Evolutionary conservation across 2,113 vertebrate species (phyloP).

Genomic region (Otis tarda): DNA sequence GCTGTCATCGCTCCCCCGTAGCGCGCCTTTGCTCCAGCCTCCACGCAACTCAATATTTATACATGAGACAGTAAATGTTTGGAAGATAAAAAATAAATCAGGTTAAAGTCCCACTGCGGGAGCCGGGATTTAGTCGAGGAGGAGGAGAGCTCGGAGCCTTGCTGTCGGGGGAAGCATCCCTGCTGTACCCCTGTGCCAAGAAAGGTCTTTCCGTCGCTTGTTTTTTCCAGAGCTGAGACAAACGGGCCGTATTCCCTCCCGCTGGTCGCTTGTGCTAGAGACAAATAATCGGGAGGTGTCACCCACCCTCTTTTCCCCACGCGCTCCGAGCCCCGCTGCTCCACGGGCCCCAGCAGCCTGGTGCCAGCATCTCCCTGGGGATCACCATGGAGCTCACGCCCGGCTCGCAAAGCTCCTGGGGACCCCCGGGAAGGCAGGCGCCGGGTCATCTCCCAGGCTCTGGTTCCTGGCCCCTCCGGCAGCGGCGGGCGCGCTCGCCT

Average conservation of each 20-base stretch:
- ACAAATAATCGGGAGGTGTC: no score
- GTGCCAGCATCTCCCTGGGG: neutral
- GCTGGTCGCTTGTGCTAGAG: no score
- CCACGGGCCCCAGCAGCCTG: neutral
- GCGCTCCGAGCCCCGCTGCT: neutral
- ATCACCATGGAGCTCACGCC: neutral
- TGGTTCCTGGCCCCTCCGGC: neutral
- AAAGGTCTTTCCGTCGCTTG: neutral
- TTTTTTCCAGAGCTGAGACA: neutral
- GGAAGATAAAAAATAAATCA: slow-evolving; percentile 44
- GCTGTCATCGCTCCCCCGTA: neutral
- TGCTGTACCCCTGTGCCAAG: fast-evolving
- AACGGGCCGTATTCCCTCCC: neutral
- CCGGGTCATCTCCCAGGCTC: neutral
- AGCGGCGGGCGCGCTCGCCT: neutral
- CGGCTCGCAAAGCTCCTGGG: no score
- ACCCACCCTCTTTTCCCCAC: no score
- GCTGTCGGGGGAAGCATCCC: fast-evolving
- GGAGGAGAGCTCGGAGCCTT: neutral
- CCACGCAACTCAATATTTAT: slow-evolving; percentile 26
- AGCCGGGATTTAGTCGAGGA: neutral
- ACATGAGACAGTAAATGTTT: slow-evolving; percentile 13
- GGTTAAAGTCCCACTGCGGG: neutral
- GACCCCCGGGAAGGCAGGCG: neutral
- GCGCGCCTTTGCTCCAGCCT: neutral